A percentile compares a stretch with the other conserved stretches of the same genome.
phyloP scores from a whole-genome alignment of 1,140 invertebrate genomes.

The Caerostris extrusa region DNA sequence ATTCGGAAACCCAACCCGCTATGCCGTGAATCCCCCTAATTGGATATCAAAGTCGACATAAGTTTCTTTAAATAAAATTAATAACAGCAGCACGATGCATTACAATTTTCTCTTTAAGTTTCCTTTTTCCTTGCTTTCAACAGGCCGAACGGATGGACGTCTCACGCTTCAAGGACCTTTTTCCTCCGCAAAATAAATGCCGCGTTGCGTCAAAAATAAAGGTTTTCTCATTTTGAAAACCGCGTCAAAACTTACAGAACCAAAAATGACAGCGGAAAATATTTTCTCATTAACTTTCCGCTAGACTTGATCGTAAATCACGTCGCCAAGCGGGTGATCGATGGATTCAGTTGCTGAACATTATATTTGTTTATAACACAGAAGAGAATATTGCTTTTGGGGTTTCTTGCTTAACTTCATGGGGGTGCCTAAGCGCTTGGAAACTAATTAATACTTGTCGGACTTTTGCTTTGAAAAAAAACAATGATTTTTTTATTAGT shows the following conservation, averaged over 20 bases:
- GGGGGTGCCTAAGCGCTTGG: background rate
- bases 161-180: background rate
- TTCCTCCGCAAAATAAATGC: background rate
- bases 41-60: background rate
- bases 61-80: background rate
- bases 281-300: slow-evolving; percentile 62
- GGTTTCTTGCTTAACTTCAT: background rate
- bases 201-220: background rate
- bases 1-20: background rate
- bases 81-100: background rate
- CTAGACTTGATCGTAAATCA: slow-evolving; percentile 47
- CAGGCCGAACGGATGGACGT: background rate
- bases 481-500: background rate
- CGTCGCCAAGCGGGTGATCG: slow-evolving; percentile 36
- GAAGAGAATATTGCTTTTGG: background rate
- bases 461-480: background rate
- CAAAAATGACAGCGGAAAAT: slow-evolving; percentile 32
- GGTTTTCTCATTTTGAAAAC: background rate
- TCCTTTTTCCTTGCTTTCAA: background rate
- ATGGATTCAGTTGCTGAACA: slow-evolving; percentile 21
- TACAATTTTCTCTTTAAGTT: background rate
- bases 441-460: slow-evolving; percentile 27
- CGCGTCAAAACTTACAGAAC: slow-evolving; percentile 11
- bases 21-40: background rate
- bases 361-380: slow-evolving; percentile 40